phyloP scores from a whole-genome alignment of 1,140 invertebrate species.

The Drusus annulatus region DNA sequence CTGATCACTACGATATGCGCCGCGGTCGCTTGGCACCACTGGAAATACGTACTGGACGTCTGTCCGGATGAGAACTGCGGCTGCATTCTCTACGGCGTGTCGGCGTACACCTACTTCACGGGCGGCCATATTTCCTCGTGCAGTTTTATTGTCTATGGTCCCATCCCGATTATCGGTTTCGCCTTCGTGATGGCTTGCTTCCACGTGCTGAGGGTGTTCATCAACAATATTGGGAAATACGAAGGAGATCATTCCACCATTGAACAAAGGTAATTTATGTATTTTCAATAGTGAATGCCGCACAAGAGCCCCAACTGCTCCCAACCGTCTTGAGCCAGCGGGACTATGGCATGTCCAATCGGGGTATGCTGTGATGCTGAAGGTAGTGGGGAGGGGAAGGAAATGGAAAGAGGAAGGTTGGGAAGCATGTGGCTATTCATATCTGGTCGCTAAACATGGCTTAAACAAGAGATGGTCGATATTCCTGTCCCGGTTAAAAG shows the following conservation, averaged over 20 bases:
- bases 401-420: too few relatives aligned
- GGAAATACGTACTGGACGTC: constrained; percentile 76
- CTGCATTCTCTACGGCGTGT: constrained; percentile 77
- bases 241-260: constrained; percentile 70
- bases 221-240: constrained; percentile 71
- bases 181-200: constrained; percentile 74
- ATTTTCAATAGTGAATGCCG: too few relatives aligned
- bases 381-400: too few relatives aligned
- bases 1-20: constrained; percentile 72
- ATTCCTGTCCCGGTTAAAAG: too few relatives aligned
- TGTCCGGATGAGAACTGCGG: constrained; percentile 78
- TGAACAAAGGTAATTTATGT: constrained; percentile 71
- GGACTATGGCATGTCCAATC: too few relatives aligned
- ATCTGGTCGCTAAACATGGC: too few relatives aligned
- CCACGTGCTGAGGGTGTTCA: constrained; percentile 78
- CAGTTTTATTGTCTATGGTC: constrained; percentile 74
- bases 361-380: too few relatives aligned
- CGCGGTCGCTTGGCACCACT: constrained; percentile 77
- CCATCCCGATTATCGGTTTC: constrained; percentile 72
- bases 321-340: too few relatives aligned
- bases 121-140: constrained; percentile 78
- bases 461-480: too few relatives aligned
- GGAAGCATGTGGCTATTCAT: too few relatives aligned
- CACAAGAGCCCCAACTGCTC: too few relatives aligned
- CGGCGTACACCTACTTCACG: constrained; percentile 74